These are phyloP conservation scores for Polydrusus cervinus DNA, from an alignment of 2,888 invertebrate genomes.

Conservation along the genomic window DNA sequence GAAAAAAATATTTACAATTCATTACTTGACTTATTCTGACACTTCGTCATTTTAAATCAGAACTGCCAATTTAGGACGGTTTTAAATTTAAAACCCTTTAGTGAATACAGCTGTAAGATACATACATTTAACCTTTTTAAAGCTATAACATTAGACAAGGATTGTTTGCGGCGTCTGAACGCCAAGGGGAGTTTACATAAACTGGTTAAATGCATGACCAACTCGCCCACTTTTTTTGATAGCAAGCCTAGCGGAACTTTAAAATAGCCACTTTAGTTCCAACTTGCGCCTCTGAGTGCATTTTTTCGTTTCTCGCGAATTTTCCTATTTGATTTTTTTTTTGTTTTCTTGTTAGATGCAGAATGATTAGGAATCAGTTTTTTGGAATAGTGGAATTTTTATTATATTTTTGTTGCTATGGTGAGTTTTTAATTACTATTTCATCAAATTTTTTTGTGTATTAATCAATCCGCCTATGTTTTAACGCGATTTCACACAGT, in stretches of 20 bases:
- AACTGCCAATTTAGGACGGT: too few species aligned
- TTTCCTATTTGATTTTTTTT: constrained; percentile 19
- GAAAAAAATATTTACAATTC: too few species aligned
- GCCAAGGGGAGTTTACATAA: constrained; percentile 31
- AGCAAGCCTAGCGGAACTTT: constrained; percentile 53
- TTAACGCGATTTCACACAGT: too few species aligned
- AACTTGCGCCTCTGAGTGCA: constrained; percentile 25
- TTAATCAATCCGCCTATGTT: too few species aligned
- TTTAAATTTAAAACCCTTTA: too few species aligned
- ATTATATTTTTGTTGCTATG: constrained; percentile 30
- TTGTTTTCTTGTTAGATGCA: too few species aligned
- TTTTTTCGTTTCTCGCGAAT: neutral
- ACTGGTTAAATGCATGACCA: constrained; percentile 41
- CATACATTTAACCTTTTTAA: neutral
- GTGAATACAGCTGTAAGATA: too few species aligned
- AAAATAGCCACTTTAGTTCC: constrained; percentile 50
- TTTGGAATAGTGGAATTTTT: constrained; percentile 27
- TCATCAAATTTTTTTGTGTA: too few species aligned
- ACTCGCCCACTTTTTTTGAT: too few species aligned
- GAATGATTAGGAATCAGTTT: constrained; percentile 25
- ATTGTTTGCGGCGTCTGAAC: constrained; percentile 3
- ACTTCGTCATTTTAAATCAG: too few species aligned
- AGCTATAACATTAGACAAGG: constrained; percentile 7
- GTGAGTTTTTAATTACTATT: too few species aligned
- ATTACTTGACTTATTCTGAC: too few species aligned